phyloP scores from a whole-genome alignment of 2,113 vertebrate species.

The Ariopsis seemanni region DNA sequence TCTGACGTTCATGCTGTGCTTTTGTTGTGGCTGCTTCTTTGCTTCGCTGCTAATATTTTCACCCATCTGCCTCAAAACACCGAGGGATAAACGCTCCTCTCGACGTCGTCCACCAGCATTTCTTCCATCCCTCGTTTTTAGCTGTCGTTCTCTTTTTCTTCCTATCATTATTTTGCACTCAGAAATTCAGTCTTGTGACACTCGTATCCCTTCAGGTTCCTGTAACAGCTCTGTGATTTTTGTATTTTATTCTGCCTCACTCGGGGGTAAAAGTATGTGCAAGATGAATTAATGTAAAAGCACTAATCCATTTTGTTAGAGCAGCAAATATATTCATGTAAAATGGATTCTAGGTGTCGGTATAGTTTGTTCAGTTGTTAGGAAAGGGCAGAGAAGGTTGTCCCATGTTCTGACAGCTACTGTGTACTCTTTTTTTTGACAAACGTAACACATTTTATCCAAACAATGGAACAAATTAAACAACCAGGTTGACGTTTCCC shows the following conservation, averaged over 20 bases:
- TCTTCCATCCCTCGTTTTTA: neutral
- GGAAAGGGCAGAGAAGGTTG: constrained; percentile 36
- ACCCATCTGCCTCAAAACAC: neutral
- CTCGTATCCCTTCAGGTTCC: neutral
- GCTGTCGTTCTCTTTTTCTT: neutral
- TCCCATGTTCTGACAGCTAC: constrained; percentile 54
- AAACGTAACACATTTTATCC: constrained; percentile 35
- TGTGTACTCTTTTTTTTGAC: constrained; percentile 45
- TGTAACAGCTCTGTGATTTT: neutral
- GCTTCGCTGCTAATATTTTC: neutral
- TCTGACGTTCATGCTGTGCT: neutral
- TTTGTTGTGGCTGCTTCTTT: neutral
- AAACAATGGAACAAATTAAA: constrained; percentile 48
- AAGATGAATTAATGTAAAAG: neutral
- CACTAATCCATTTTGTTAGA: neutral
- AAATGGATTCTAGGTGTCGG: neutral
- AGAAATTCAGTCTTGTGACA: neutral
- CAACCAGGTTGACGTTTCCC: constrained; percentile 48
- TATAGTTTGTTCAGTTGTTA: constrained; percentile 52
- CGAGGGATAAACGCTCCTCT: neutral
- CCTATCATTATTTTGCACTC: neutral
- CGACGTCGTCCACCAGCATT: neutral
- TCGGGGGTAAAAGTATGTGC: neutral
- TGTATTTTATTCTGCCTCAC: neutral
- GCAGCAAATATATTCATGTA: neutral